phyloP scores from a whole-genome alignment of 2,888 invertebrate species.

The Drosophila borborema region DNA sequence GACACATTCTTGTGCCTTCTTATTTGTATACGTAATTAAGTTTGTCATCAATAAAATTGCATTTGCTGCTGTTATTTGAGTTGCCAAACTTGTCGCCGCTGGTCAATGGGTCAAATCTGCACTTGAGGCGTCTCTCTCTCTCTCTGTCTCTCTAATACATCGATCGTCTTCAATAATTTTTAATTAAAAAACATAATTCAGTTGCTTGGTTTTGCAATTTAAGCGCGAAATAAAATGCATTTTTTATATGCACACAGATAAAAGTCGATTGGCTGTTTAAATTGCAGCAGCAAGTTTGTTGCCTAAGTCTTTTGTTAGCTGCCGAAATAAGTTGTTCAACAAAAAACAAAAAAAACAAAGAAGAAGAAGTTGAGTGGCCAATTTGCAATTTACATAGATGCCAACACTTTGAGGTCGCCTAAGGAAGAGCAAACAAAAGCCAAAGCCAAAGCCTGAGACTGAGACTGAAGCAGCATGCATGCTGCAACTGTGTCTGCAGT shows the following conservation, averaged over 20 bases:
- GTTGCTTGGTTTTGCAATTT: slow-evolving; percentile 62
- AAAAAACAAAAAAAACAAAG: too few species aligned
- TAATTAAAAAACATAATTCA: slow-evolving; percentile 72
- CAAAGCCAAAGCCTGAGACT: background rate
- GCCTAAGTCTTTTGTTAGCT: slow-evolving; percentile 64
- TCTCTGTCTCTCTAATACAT: background rate
- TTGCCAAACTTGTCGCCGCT: slow-evolving; percentile 69
- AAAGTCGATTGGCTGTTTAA: slow-evolving; percentile 24
- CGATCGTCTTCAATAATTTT: slow-evolving; percentile 59
- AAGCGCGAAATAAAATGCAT: slow-evolving; percentile 60
- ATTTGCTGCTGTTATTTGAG: slow-evolving; percentile 50
- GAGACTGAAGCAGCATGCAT: background rate
- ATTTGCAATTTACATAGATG: slow-evolving; percentile 17
- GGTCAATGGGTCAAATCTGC: slow-evolving; percentile 70
- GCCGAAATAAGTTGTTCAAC: slow-evolving; percentile 31
- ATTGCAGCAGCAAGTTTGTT: slow-evolving; percentile 58
- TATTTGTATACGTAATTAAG: slow-evolving; percentile 55
- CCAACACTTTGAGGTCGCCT: slow-evolving; percentile 6
- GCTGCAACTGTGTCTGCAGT: background rate
- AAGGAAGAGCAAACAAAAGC: slow-evolving; percentile 21
- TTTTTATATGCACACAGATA: slow-evolving; percentile 35
- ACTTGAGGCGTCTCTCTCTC: slow-evolving; percentile 30
- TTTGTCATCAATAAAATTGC: slow-evolving; percentile 67
- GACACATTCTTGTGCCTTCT: slow-evolving; percentile 18
- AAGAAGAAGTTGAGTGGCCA: background rate